These are phyloP conservation scores for Epinephelus coioides DNA, from an alignment of 2,797 vertebrate genomes.

Conservation along the genomic window DNA sequence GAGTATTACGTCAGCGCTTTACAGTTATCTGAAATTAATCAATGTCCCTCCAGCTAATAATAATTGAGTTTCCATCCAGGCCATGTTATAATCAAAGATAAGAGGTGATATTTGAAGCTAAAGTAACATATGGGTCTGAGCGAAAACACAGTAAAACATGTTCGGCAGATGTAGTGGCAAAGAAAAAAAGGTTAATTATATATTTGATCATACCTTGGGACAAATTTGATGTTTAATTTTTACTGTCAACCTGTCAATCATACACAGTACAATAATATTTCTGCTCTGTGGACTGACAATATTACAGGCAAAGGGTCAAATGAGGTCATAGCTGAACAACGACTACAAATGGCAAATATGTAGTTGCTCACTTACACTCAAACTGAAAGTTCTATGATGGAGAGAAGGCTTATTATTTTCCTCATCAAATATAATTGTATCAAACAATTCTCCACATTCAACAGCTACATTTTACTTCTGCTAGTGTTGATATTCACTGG, in stretches of 20 bases:
- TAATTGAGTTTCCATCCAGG: slow-evolving; percentile 68
- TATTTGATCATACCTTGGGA: slow-evolving; percentile 37
- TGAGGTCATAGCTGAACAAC: slow-evolving; percentile 23
- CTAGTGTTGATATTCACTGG: not conserved
- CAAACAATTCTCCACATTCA: not conserved
- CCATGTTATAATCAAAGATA: slow-evolving; percentile 52
- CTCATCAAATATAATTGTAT: not conserved
- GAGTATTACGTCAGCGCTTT: slow-evolving; percentile 36
- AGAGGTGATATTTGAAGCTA: slow-evolving; percentile 40
- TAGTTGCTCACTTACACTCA: not conserved
- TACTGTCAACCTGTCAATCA: slow-evolving; percentile 29
- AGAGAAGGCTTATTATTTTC: not conserved
- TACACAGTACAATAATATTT: not conserved
- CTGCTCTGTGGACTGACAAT: slow-evolving; percentile 5
- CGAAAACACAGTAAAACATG: slow-evolving; percentile 27
- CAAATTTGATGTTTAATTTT: slow-evolving; percentile 42
- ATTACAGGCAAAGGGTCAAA: slow-evolving; percentile 26
- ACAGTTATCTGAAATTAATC: slow-evolving; percentile 69
- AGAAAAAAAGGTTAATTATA: slow-evolving; percentile 20
- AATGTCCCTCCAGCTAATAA: slow-evolving; percentile 52
- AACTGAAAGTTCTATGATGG: slow-evolving; percentile 4
- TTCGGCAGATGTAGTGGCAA: slow-evolving; percentile 41
- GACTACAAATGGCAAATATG: not conserved
- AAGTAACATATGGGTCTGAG: slow-evolving; percentile 39
- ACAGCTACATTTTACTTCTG: not conserved